These are phyloP conservation scores for Brotogeris chrysoptera DNA, from an alignment of 2,797 vertebrate species.

Conservation along the genomic window DNA sequence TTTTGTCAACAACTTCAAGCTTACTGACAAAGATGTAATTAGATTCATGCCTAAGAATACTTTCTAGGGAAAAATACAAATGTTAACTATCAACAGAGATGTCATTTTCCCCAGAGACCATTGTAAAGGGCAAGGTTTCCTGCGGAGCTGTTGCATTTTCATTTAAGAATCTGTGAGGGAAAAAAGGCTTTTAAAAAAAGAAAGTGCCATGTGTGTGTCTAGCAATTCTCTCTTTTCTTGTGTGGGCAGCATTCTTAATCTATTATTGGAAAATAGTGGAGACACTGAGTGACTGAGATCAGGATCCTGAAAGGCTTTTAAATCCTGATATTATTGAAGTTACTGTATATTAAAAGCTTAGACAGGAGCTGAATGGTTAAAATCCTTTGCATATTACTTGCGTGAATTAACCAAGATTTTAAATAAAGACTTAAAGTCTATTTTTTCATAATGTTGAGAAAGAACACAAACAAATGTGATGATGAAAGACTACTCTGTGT, in stretches of 20 bases:
- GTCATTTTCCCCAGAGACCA: neutral
- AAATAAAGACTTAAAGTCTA: neutral
- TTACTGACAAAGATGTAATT: neutral
- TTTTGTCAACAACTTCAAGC: neutral
- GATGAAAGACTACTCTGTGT: neutral
- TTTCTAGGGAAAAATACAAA: neutral
- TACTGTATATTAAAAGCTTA: neutral
- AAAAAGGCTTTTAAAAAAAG: neutral
- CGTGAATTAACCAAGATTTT: neutral
- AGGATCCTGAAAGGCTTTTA: neutral
- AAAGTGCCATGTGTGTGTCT: accelerated
- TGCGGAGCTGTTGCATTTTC: neutral
- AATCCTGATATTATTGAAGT: neutral
- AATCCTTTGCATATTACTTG: neutral
- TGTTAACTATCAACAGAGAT: neutral
- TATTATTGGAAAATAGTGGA: neutral
- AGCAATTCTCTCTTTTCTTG: neutral
- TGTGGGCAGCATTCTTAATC: neutral
- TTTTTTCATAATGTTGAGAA: neutral
- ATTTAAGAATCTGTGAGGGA: accelerated
- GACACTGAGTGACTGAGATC: neutral
- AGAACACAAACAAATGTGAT: neutral
- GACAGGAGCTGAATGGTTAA: neutral
- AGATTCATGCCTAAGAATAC: neutral
- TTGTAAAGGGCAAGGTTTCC: neutral